phyloP scores from a whole-genome alignment of 2,797 vertebrate genomes.

The Bradypus variegatus region DNA sequence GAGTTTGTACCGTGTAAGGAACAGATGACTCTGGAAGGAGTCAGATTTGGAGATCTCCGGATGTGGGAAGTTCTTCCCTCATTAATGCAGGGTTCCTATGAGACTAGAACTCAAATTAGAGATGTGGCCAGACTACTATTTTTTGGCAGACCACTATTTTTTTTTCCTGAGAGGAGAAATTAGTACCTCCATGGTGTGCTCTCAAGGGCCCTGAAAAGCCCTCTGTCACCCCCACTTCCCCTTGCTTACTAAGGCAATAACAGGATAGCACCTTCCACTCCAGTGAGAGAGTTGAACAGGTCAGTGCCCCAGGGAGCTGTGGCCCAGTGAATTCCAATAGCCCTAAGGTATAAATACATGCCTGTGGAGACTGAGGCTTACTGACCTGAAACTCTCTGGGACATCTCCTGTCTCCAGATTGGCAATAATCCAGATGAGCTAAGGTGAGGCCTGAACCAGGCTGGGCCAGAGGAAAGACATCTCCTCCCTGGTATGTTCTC shows the following conservation, averaged over 20 bases:
- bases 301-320: background rate
- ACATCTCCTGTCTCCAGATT: background rate
- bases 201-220: background rate
- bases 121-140: background rate
- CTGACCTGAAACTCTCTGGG: background rate
- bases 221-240: background rate
- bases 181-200: background rate
- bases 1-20: background rate
- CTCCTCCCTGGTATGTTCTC: background rate
- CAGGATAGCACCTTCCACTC: background rate
- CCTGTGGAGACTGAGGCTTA: background rate
- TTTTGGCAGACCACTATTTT: background rate
- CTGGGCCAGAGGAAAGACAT: background rate
- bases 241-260: background rate
- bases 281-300: background rate
- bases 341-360: background rate
- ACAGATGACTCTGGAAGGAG: conserved; percentile 15
- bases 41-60: conserved; percentile 29
- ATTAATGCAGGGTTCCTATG: background rate
- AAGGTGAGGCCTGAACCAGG: background rate
- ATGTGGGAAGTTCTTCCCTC: background rate
- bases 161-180: background rate
- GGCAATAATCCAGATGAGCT: background rate
- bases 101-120: background rate
- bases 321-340: background rate